Base-by-base conservation (phyloP, 1,140 invertebrate species). In the Scaptomyza hsui region DNA sequence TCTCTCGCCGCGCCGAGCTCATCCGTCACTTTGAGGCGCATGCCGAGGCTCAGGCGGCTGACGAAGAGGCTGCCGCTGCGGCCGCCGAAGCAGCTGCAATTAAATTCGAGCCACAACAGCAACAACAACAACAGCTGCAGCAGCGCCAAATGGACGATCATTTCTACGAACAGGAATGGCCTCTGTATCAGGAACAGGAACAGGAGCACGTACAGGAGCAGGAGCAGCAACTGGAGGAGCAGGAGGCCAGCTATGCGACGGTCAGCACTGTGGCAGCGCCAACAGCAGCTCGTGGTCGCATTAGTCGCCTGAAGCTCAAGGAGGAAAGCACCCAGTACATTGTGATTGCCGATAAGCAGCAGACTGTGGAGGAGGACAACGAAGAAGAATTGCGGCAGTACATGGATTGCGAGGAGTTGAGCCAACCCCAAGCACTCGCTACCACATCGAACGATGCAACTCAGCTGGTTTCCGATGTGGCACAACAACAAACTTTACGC, bases 1-100 rank as follows among this genome's bases (percentile, higher is more conserved):
- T 96, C 80, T 94, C 95, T 3, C 93, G 95, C 42, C 96, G 95
- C 69, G 94, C 93, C 57, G 96, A 97, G 91, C 92, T 96, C 29
- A 95, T 96, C 92, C 96, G 95, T 91, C 96, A 97, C 82, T 92
- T 96, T 39, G 96, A 96, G 90, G 95, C 95, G 12, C 96, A 96
- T 80, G 95, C 96, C 0, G 3, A 92, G 88, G 71, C 79, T 7
- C 93, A 94, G 69, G 93, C 93, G 3, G 93, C 82, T 39, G 93
- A 93, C 3, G 92, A 85, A 15, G 75, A 61, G 7, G 70, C 72
- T 13, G 75, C 92, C 9, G 79, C 67, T 0, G 75, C 82, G 19
- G 72, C 72, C 4, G 72, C 72, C n/a, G 64, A 42, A 9, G 49
- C 64, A 9, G 78, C 63, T 4, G 52, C 70, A 4, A 61, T 88